Conservation (phyloP, 2,888 invertebrate genomes). For the Ormyrus nitidulus region DNA sequence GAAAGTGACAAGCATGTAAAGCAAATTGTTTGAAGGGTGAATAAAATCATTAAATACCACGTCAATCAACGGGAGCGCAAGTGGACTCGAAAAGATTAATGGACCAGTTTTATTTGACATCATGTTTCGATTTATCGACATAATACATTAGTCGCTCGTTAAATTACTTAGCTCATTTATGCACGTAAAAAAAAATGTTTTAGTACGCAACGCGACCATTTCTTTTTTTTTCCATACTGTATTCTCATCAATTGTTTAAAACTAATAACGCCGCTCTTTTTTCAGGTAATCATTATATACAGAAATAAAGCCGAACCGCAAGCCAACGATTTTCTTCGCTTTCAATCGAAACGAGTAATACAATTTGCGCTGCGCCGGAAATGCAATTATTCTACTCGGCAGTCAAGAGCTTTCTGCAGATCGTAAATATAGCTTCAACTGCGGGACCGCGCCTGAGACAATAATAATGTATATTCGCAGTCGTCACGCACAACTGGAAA, state of each 20-base stretch:
- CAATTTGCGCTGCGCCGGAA: background rate
- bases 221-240: background rate
- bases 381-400: background rate
- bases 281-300: no score
- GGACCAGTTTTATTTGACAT: constrained; percentile 5
- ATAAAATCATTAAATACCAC: constrained; percentile 5
- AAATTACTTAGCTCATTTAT: no score
- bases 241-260: background rate
- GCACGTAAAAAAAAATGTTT: no score
- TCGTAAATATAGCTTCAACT: constrained; percentile 1
- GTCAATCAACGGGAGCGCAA: background rate
- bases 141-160: background rate
- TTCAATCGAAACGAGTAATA: constrained; percentile 6
- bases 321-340: no score
- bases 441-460: background rate
- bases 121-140: background rate
- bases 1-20: background rate
- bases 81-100: constrained; percentile 35
- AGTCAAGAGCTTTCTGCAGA: background rate
- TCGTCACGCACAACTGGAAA: no score
- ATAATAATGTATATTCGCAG: background rate
- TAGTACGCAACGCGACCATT: background rate
- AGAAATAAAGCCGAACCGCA: no score
- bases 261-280: background rate
- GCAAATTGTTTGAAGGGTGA: background rate